phyloP scores from a whole-genome alignment of 2,113 vertebrate species.

The Cebidichthys violaceus region DNA sequence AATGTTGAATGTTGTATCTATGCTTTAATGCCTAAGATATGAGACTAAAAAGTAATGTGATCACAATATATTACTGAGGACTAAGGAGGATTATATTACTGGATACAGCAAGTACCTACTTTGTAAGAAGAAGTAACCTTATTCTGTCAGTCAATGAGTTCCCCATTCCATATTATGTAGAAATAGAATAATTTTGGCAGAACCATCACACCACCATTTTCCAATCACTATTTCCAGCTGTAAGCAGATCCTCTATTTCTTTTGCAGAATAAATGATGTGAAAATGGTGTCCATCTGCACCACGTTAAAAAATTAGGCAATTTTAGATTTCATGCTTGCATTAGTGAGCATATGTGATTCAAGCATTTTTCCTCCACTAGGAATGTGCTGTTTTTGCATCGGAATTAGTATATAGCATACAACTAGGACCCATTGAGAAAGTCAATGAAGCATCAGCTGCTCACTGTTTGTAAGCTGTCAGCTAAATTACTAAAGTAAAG shows the following conservation, averaged over 20 bases:
- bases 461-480: constrained; percentile 42
- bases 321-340: constrained; percentile 11
- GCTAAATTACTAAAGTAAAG: constrained; percentile 42
- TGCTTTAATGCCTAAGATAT: neutral
- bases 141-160: neutral
- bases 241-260: constrained; percentile 2
- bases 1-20: neutral
- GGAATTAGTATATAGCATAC: constrained; percentile 6
- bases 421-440: constrained; percentile 21
- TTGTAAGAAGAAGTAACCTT: neutral
- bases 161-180: neutral
- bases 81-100: neutral
- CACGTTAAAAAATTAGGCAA: constrained; percentile 11
- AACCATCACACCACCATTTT: neutral
- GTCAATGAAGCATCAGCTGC: constrained; percentile 50
- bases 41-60: neutral
- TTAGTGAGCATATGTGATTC: constrained; percentile 15
- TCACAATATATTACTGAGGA: neutral
- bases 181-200: neutral
- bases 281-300: constrained; percentile 12
- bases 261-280: constrained; percentile 22
- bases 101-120: neutral
- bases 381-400: constrained; percentile 23
- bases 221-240: neutral
- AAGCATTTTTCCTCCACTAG: neutral